Evolutionary conservation across 2,888 invertebrate species (phyloP), one percentile per base, ranked within the genome.

Genomic region (Leptopterna dolabrata): DNA sequence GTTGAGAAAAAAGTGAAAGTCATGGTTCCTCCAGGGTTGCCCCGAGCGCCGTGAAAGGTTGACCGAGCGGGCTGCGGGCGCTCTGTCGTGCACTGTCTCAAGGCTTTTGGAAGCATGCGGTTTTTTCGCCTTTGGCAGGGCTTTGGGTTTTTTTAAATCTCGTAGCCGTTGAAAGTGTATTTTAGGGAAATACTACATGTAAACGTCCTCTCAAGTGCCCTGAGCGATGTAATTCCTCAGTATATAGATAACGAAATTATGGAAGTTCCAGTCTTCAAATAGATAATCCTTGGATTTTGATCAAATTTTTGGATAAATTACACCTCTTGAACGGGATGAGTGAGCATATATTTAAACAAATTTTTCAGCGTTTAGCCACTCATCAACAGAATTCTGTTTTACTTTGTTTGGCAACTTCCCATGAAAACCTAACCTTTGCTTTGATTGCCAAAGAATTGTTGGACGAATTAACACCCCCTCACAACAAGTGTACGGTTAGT

Each of bases 381-480:
- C 43, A 1, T 19, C 76, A 71, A 84, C 84, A 84, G 7, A 84
- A 71, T 84, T 70, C 84, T 11, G 24, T 82, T 30, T 11, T 84
- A n/a, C 84, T 71, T 4, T 11, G 84, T 7, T 24, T 84, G 24
- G 71, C 84, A 9, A 43, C 84, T n/a, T 7, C 43, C 1, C 7
- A n/a, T n/a, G n/a, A 70, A 16, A 14, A 47, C 19, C 24, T 70
- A 4, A 84, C 84, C 3, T 84, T 71, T n/a, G 14, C 7, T 16
- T 1, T 2, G 6, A 24, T 84, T 11, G 71, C 84, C 11, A 7
- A 41, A 51, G 29, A 13, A 70, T 43, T 84, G 9, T 70, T 84
- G 71, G 84, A 84, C 11, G 84, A 84, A 71, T 45, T 84, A 6
- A 84, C 84, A 2, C 41, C 84, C 43, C 82, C 82, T 4, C 82